phyloP scores from a whole-genome alignment of 2,888 invertebrate species.

The Mythimna impura region DNA sequence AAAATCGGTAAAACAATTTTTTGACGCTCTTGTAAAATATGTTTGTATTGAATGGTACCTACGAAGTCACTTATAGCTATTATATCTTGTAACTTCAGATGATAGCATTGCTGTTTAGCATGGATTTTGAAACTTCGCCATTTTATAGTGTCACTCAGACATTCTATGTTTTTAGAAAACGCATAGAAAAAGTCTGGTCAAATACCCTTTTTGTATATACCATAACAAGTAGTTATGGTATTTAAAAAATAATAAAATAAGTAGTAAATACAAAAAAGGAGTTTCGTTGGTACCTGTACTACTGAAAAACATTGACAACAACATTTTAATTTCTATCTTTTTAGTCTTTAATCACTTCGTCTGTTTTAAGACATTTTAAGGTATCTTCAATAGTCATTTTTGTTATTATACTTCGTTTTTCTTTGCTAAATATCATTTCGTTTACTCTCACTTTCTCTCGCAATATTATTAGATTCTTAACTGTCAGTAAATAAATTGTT shows the following conservation, averaged over 20 bases:
- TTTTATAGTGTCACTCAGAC: not conserved
- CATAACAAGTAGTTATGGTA: no score
- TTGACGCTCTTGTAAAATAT: not conserved
- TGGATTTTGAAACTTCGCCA: not conserved
- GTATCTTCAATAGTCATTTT: not conserved
- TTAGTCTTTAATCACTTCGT: not conserved
- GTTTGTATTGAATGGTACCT: not conserved
- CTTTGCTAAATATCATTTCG: not conserved
- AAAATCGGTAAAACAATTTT: not conserved
- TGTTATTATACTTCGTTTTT: not conserved
- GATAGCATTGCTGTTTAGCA: not conserved
- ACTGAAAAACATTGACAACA: no score
- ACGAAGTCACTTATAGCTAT: not conserved
- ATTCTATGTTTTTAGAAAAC: not conserved
- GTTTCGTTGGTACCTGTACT: no score
- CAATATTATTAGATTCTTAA: not conserved
- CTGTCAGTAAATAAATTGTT: not conserved
- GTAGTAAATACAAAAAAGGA: no score
- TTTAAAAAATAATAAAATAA: no score
- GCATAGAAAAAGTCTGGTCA: not conserved
- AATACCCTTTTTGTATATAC: not conserved
- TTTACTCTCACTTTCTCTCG: not conserved
- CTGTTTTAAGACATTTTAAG: not conserved
- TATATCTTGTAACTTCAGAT: not conserved
- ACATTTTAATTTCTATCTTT: not conserved